These are phyloP conservation scores for Antigone vipio DNA, from an alignment of 2,113 vertebrate species.

Conservation along the genomic window DNA sequence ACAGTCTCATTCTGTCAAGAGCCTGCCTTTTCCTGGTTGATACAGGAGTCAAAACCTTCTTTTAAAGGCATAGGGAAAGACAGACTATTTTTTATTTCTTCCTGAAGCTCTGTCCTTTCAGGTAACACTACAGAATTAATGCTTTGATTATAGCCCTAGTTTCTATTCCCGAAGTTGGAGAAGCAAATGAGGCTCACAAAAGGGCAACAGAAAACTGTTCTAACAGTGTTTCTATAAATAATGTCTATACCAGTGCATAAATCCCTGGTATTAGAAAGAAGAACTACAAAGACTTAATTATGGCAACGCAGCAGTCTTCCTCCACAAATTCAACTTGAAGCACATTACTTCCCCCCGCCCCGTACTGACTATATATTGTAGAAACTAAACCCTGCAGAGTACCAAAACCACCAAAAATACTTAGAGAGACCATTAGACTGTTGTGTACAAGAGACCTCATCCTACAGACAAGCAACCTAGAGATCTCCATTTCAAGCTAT, in stretches of 20 bases:
- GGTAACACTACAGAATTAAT: conserved; percentile 24
- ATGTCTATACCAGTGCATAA: not conserved
- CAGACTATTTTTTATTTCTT: conserved; percentile 18
- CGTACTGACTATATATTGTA: not conserved
- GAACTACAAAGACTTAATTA: conserved; percentile 35
- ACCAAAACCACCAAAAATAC: not conserved
- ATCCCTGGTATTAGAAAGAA: not conserved
- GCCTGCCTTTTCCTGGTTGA: not conserved
- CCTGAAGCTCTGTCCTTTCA: not conserved
- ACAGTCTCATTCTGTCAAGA: not conserved
- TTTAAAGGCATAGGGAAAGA: not conserved
- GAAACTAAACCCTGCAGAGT: not conserved
- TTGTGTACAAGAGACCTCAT: not conserved
- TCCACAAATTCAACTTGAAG: not conserved
- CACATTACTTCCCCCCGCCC: not conserved
- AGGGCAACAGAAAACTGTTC: conserved; percentile 30
- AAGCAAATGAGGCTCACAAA: conserved; percentile 35
- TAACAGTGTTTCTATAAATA: conserved; percentile 37
- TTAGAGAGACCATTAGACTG: not conserved
- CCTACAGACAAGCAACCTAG: not conserved
- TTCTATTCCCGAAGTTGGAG: not conserved
- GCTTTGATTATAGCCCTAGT: not conserved
- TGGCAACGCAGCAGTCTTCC: not conserved
- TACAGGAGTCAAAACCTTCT: not conserved
- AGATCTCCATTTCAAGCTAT: not conserved